These are phyloP conservation scores for Octonoba sinensis DNA, from an alignment of 2,888 invertebrate species.

Conservation along the genomic window DNA sequence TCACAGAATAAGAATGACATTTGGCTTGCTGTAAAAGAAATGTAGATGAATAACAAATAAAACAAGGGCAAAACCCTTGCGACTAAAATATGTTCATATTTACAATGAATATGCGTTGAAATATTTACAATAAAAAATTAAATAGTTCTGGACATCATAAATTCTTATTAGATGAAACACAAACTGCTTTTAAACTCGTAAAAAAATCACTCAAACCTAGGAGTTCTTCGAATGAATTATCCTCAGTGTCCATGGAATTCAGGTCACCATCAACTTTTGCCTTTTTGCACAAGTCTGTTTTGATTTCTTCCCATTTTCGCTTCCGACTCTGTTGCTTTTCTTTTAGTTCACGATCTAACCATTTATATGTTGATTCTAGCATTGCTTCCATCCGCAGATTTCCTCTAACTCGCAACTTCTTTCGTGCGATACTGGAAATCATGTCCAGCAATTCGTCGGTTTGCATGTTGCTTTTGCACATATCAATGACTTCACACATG, in stretches of 20 bases:
- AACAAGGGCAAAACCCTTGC: constrained; percentile 1
- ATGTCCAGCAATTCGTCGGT: constrained; percentile 54
- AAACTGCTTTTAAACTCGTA: constrained; percentile 45
- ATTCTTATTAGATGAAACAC: constrained; percentile 14
- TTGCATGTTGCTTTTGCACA: constrained; percentile 44
- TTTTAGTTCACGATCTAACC: constrained; percentile 39
- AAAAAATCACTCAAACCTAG: constrained; percentile 51
- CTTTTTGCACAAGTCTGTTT: constrained; percentile 30
- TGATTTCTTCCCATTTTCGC: constrained; percentile 58
- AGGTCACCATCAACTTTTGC: neutral
- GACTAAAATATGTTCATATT: neutral
- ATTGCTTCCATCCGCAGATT: constrained; percentile 51
- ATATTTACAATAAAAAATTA: constrained; percentile 5
- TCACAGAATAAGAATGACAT: constrained; percentile 36
- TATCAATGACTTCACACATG: constrained; percentile 23
- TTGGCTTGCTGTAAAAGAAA: constrained; percentile 47
- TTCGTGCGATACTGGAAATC: constrained; percentile 41
- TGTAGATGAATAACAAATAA: constrained; percentile 30
- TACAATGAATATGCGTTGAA: constrained; percentile 12
- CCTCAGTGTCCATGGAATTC: constrained; percentile 33
- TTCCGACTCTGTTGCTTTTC: constrained; percentile 57
- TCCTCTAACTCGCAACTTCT: constrained; percentile 32
- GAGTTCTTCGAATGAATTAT: constrained; percentile 26
- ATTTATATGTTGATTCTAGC: constrained; percentile 43
- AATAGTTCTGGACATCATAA: constrained; percentile 3